Evolutionary conservation across 2,113 vertebrate species (phyloP).

Genomic region (Steatornis caripensis): DNA sequence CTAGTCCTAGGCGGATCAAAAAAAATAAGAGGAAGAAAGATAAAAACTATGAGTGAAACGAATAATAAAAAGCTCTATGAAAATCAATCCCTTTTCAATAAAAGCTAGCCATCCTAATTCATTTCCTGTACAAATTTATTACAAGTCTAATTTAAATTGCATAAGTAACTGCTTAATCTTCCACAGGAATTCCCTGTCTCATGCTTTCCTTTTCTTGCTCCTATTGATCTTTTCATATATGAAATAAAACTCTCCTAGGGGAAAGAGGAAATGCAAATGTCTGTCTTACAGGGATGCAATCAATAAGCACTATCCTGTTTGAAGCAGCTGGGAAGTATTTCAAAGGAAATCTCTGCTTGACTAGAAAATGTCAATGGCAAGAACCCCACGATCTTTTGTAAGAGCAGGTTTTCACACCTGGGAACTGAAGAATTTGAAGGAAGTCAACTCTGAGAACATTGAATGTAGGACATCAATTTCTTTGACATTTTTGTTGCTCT

Average conservation of each 20-base stretch:
- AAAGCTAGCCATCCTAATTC: background rate
- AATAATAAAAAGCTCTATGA: background rate
- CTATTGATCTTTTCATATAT: background rate
- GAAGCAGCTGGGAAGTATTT: background rate
- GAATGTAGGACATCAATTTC: background rate
- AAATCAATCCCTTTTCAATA: background rate
- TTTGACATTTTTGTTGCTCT: background rate
- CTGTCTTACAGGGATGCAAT: background rate
- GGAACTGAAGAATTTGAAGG: background rate
- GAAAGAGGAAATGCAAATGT: background rate
- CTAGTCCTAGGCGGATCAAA: background rate
- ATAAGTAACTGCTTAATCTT: conserved; percentile 3
- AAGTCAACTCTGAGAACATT: background rate
- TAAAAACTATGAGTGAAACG: background rate
- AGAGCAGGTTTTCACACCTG: background rate
- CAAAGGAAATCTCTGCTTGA: background rate
- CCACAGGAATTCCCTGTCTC: background rate
- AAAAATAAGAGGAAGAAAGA: background rate
- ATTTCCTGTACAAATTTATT: conserved; percentile 30
- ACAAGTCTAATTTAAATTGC: conserved; percentile 15
- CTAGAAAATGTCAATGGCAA: background rate
- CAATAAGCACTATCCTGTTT: background rate
- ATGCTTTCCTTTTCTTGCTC: background rate
- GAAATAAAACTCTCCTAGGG: background rate
- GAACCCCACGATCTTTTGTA: background rate